Conservation (phyloP, 2,113 vertebrate genomes). For the Ancistrus triradiatus region DNA sequence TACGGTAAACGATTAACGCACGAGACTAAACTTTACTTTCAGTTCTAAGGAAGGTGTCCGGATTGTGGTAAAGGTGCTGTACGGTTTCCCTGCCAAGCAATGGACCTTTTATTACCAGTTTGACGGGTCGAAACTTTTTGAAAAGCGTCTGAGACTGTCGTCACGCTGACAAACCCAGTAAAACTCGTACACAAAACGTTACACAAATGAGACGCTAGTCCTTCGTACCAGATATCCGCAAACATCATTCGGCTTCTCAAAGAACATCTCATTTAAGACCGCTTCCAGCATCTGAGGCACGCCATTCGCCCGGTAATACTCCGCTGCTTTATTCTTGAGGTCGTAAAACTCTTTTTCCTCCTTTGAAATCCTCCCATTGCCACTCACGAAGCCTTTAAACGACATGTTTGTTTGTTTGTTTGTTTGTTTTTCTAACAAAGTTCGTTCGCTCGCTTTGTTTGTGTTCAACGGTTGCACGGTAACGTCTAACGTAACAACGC, state of each 20-base stretch:
- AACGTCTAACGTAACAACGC: constrained; percentile 41
- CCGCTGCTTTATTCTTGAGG: constrained; percentile 59
- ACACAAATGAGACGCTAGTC: neutral
- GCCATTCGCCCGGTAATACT: constrained; percentile 63
- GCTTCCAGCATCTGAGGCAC: constrained; percentile 68
- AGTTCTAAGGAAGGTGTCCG: too few species aligned
- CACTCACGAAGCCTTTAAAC: constrained; percentile 1
- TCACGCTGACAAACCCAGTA: too few species aligned
- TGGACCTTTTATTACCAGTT: too few species aligned
- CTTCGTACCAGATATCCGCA: constrained; percentile 75
- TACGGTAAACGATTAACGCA: too few species aligned
- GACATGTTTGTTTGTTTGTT: constrained; percentile 59
- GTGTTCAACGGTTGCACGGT: constrained; percentile 42
- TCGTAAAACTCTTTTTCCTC: constrained; percentile 44
- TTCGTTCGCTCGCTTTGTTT: constrained; percentile 5
- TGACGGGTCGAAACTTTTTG: too few species aligned
- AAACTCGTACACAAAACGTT: too few species aligned
- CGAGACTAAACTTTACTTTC: too few species aligned
- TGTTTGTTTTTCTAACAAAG: too few species aligned
- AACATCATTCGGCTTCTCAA: constrained; percentile 63
- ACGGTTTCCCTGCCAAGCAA: too few species aligned
- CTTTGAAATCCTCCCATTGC: neutral
- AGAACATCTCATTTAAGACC: constrained; percentile 68
- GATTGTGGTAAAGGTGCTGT: too few species aligned
- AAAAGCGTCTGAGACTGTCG: too few species aligned